Percentiles rank a stretch among this genome's conserved stretches.
These are phyloP conservation scores for Rhynchophorus ferrugineus DNA, from an alignment of 1,140 invertebrate species.

Conservation along the genomic window DNA sequence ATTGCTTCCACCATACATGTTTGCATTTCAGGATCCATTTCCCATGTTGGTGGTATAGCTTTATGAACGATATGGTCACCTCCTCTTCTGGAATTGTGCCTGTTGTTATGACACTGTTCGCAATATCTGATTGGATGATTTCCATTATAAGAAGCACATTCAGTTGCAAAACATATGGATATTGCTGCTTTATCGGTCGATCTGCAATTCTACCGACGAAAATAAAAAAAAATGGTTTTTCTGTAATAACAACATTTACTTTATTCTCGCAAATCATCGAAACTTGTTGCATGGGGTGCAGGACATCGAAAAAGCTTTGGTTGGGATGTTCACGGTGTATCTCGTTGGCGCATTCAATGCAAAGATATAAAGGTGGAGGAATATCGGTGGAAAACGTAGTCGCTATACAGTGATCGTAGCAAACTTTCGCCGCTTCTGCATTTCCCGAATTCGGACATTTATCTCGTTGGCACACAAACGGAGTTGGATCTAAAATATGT, in stretches of 20 bases:
- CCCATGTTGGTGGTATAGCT: constrained; percentile 76
- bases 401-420: constrained; percentile 79
- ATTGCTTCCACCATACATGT: constrained; percentile 95
- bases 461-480: constrained; percentile 78
- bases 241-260: constrained; percentile 44
- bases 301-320: constrained; percentile 82
- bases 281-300: constrained; percentile 91
- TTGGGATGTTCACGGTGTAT: constrained; percentile 76
- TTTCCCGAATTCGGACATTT: constrained; percentile 74
- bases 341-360: constrained; percentile 92
- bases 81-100: constrained; percentile 77
- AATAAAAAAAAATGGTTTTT: constrained; percentile 8
- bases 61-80: constrained; percentile 86
- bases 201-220: constrained; percentile 74
- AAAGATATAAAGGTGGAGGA: constrained; percentile 91
- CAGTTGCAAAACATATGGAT: constrained; percentile 92
- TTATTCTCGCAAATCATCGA: constrained; percentile 96
- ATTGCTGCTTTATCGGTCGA: constrained; percentile 88
- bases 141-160: constrained; percentile 93
- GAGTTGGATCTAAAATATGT: constrained; percentile 48
- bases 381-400: constrained; percentile 75
- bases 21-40: constrained; percentile 83
- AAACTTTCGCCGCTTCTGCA: constrained; percentile 85
- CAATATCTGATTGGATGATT: constrained; percentile 94
- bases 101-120: constrained; percentile 78